These are phyloP conservation scores for Mystacornis crossleyi DNA, from an alignment of 2,113 vertebrate genomes.

Conservation along the genomic window DNA sequence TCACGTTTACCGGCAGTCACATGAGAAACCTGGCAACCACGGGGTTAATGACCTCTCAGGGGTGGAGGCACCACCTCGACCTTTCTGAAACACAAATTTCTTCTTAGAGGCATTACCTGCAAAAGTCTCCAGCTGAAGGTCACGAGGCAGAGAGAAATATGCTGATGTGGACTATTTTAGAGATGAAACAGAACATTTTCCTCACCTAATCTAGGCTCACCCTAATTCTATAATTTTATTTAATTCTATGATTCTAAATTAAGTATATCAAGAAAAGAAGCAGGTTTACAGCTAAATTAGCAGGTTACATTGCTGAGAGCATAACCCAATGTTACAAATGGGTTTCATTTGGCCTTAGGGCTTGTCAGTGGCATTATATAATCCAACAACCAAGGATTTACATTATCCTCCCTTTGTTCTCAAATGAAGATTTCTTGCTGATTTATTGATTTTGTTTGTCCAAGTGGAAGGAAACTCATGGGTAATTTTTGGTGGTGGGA, in stretches of 20 bases:
- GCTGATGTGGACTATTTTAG: neutral
- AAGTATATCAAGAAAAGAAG: neutral
- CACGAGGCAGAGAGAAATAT: neutral
- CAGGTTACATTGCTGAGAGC: neutral
- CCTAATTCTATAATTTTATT: too few relatives aligned
- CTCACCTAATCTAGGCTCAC: neutral
- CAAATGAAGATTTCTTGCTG: neutral
- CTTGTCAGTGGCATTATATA: neutral
- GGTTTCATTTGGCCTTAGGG: neutral
- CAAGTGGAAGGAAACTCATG: neutral
- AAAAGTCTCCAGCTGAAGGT: neutral
- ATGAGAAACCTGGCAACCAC: neutral
- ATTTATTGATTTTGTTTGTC: neutral
- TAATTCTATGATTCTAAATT: neutral
- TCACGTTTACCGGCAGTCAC: neutral
- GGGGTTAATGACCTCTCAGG: accelerated
- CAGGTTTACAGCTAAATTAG: neutral
- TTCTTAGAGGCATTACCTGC: neutral
- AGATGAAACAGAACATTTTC: neutral
- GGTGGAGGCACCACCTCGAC: neutral
- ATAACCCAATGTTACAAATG: neutral
- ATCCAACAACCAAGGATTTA: neutral
- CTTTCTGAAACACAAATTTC: neutral
- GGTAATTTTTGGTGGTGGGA: neutral
- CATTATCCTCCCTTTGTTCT: neutral